phyloP scores from a whole-genome alignment of 2,888 invertebrate genomes.

The Neelides folsomi region DNA sequence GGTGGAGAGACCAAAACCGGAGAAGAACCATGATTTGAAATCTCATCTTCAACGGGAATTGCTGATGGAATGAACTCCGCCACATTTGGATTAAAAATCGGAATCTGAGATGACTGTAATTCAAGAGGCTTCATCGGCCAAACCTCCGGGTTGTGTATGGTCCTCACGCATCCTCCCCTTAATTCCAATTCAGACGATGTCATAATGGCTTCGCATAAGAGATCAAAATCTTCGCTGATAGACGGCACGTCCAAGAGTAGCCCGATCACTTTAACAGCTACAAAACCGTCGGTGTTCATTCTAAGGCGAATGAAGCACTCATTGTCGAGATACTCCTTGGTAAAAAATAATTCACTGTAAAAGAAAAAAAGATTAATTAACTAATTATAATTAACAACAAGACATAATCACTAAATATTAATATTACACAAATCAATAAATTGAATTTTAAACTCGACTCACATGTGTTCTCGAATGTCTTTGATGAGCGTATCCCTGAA shows the following conservation, averaged over 20 bases:
- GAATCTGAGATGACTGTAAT: too few species aligned
- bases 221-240: conserved; percentile 26
- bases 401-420: not conserved
- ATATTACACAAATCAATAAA: not conserved
- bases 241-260: conserved; percentile 76
- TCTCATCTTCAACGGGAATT: too few species aligned
- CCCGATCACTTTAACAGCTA: conserved; percentile 84
- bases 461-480: not conserved
- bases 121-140: too few species aligned
- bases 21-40: too few species aligned
- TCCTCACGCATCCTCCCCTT: conserved; percentile 42
- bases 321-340: conserved; percentile 82
- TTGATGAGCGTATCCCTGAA: too few species aligned
- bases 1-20: too few species aligned
- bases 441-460: not conserved
- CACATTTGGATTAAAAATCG: too few species aligned
- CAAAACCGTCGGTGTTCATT: conserved; percentile 88
- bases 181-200: conserved; percentile 23
- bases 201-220: conserved; percentile 23
- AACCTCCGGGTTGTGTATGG: conserved; percentile 62
- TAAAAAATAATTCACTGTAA: conserved; percentile 96
- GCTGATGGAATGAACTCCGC: too few species aligned
- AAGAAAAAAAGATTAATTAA: too few species aligned
- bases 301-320: conserved; percentile 94
- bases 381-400: too few species aligned